Evolutionary conservation across 2,113 vertebrate genomes (phyloP).

Genomic region (Siniperca knerii): DNA sequence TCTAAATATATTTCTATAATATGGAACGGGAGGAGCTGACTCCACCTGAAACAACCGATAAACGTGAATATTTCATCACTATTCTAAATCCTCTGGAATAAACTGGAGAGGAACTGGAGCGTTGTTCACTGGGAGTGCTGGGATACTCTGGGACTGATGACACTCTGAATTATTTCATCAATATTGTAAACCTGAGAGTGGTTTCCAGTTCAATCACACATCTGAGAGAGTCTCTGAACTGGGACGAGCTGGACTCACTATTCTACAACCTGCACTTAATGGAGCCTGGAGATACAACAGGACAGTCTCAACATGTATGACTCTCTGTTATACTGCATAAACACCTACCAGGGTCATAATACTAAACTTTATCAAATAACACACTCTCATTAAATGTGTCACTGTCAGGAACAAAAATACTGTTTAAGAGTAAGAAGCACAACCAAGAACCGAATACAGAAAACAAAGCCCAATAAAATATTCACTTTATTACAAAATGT

Average conservation of each 20-base stretch:
- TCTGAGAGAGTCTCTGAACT: slow-evolving; percentile 1
- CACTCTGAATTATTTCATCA: slow-evolving; percentile 31
- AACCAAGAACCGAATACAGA: too few relatives aligned
- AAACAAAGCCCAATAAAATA: too few relatives aligned
- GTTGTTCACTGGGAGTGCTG: slow-evolving; percentile 4
- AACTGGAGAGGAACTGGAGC: not conserved
- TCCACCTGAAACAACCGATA: not conserved
- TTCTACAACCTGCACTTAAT: not conserved
- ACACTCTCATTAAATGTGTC: too few relatives aligned
- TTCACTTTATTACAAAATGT: too few relatives aligned
- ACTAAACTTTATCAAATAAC: too few relatives aligned
- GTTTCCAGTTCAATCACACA: slow-evolving; percentile 14
- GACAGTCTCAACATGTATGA: not conserved
- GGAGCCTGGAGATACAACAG: not conserved
- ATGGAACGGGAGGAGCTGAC: too few relatives aligned
- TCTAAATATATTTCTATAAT: too few relatives aligned
- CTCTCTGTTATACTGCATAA: not conserved
- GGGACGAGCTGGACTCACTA: slow-evolving; percentile 35
- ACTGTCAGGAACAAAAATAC: too few relatives aligned
- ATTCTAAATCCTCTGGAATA: not conserved
- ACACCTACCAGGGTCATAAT: not conserved
- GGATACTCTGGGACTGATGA: slow-evolving; percentile 28
- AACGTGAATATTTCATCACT: slow-evolving; percentile 40
- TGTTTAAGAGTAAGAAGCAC: too few relatives aligned
- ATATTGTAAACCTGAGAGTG: slow-evolving; percentile 40